phyloP scores from a whole-genome alignment of 2,113 vertebrate genomes.

The Anguilla rostrata region DNA sequence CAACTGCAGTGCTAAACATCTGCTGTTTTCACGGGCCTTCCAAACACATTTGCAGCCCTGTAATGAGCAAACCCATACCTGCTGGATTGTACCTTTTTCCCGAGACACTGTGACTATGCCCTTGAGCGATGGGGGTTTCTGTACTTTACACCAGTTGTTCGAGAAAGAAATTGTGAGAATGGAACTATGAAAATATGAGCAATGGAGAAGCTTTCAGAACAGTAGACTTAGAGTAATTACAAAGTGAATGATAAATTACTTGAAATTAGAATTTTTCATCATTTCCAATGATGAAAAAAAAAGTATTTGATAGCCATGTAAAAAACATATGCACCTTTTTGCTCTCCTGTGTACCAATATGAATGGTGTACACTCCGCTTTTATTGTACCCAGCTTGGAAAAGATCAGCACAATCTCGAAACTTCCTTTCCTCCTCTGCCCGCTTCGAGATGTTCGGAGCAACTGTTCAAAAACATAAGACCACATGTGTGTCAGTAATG shows the following conservation, averaged over 20 bases:
- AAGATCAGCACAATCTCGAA: constrained; percentile 89
- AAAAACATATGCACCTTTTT: constrained; percentile 79
- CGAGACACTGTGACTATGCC: neutral
- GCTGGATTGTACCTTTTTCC: neutral
- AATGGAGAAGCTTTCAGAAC: neutral
- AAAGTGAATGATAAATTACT: too few species aligned
- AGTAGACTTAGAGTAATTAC: neutral
- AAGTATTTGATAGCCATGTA: neutral
- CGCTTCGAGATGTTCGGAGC: constrained; percentile 86
- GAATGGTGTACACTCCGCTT: constrained; percentile 91
- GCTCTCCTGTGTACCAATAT: constrained; percentile 83
- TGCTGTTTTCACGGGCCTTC: constrained; percentile 36
- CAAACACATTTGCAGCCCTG: constrained; percentile 59
- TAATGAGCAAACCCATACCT: constrained; percentile 10
- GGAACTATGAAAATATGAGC: neutral
- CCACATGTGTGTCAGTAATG: neutral
- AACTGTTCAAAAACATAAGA: constrained; percentile 59
- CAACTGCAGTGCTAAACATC: constrained; percentile 34
- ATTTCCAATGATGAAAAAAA: neutral
- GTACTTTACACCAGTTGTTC: neutral
- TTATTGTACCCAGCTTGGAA: constrained; percentile 89
- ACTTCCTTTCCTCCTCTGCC: constrained; percentile 84
- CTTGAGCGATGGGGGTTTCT: neutral
- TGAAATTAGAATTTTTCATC: too few species aligned
- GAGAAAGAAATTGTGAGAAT: neutral